These are phyloP conservation scores for Fukomys damarensis DNA, from an alignment of 2,113 vertebrate genomes.

Conservation along the genomic window DNA sequence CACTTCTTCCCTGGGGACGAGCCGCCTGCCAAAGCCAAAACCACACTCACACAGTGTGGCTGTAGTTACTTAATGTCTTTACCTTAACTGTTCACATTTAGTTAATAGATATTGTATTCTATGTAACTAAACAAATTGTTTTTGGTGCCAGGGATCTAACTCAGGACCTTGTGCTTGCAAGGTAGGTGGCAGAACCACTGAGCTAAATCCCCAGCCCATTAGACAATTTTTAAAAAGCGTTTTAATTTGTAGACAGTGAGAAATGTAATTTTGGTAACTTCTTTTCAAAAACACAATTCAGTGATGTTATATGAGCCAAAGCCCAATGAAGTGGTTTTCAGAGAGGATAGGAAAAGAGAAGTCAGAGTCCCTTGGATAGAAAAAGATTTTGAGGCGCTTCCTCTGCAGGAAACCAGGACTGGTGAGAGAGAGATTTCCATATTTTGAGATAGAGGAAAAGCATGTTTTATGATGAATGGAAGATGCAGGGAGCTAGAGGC, in stretches of 20 bases:
- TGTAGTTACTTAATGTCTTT: not conserved
- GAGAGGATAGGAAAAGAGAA: not conserved
- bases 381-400: not conserved
- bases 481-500: not conserved
- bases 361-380: not conserved
- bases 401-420: not conserved
- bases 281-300: not conserved
- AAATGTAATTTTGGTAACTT: not conserved
- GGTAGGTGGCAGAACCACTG: no score
- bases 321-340: not conserved
- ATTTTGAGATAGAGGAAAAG: not conserved
- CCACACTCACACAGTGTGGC: not conserved
- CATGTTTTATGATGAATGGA: not conserved
- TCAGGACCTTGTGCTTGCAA: no score
- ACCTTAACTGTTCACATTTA: not conserved
- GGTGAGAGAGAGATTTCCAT: not conserved
- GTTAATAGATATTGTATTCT: not conserved
- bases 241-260: not conserved
- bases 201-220: no score
- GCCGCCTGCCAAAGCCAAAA: not conserved
- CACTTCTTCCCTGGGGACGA: not conserved
- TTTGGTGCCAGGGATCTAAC: no score
- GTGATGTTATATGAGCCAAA: not conserved
- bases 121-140: not conserved
- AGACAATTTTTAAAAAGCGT: not conserved